Evolutionary conservation across 2,888 invertebrate species (phyloP).

Genomic region (Pseudococcus viburni): DNA sequence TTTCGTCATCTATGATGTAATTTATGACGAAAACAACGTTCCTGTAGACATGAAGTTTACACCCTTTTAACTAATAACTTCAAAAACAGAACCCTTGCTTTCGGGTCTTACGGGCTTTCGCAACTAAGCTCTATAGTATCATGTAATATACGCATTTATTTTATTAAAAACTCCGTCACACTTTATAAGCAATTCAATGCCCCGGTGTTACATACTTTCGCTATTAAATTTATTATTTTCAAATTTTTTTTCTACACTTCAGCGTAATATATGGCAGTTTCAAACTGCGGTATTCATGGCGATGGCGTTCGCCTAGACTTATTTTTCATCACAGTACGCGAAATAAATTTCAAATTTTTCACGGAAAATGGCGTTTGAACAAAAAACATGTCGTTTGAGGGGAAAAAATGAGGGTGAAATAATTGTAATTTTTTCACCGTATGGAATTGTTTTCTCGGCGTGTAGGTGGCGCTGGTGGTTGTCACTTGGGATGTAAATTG

Average conservation of each 20-base stretch:
- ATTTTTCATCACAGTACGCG: constrained; percentile 15
- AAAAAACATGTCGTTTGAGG: neutral
- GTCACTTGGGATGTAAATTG: neutral
- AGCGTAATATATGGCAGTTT: constrained; percentile 30
- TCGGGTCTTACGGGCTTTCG: constrained; percentile 38
- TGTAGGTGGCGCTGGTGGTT: neutral
- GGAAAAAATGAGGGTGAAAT: neutral
- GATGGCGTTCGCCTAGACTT: constrained; percentile 23
- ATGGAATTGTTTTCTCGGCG: neutral
- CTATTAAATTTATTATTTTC: constrained; percentile 43
- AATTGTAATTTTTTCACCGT: neutral
- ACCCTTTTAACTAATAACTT: constrained; percentile 49
- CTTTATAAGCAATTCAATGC: constrained; percentile 38
- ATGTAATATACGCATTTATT: constrained; percentile 47
- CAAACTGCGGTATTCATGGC: constrained; percentile 3
- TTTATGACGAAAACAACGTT: constrained; percentile 47
- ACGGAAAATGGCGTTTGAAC: neutral
- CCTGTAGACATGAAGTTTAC: constrained; percentile 49
- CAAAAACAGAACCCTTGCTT: constrained; percentile 38
- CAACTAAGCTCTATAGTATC: constrained; percentile 16
- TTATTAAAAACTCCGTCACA: constrained; percentile 40
- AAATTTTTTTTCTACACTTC: constrained; percentile 10
- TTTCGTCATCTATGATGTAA: constrained; percentile 37
- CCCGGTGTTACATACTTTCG: constrained; percentile 29
- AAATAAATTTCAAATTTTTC: constrained; percentile 31